These are phyloP conservation scores for Peromyscus polionotus DNA, from an alignment of 2,113 vertebrate genomes.

Conservation along the genomic window DNA sequence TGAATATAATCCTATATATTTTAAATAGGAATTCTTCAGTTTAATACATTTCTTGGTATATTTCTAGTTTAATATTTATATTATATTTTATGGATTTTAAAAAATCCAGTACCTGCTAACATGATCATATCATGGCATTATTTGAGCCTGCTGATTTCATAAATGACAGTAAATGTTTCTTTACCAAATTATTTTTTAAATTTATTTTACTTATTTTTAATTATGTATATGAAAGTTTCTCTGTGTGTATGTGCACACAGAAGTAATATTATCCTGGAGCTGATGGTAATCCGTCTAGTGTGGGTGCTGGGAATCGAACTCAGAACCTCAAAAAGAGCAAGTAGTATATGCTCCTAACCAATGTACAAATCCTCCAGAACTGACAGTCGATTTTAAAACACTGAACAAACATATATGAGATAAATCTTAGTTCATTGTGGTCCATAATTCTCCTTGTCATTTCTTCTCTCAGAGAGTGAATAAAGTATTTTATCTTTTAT, in stretches of 20 bases:
- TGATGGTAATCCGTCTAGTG: not conserved
- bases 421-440: not conserved
- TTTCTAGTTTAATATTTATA: not conserved
- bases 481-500: not conserved
- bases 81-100: not conserved
- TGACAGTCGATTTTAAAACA: not conserved
- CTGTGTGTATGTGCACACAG: not conserved
- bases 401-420: not conserved
- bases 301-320: not conserved
- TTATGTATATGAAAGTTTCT: no score
- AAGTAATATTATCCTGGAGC: not conserved
- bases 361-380: not conserved
- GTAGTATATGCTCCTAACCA: not conserved
- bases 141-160: not conserved
- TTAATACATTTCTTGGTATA: not conserved
- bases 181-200: not conserved
- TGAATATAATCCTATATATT: not conserved
- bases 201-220: not conserved
- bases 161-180: not conserved
- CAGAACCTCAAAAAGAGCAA: not conserved
- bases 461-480: not conserved
- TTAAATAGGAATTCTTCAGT: not conserved
- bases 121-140: not conserved
- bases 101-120: not conserved
- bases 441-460: not conserved